Base-by-base conservation (phyloP, 2,888 invertebrate species). In the Dynastes hyllus region DNA sequence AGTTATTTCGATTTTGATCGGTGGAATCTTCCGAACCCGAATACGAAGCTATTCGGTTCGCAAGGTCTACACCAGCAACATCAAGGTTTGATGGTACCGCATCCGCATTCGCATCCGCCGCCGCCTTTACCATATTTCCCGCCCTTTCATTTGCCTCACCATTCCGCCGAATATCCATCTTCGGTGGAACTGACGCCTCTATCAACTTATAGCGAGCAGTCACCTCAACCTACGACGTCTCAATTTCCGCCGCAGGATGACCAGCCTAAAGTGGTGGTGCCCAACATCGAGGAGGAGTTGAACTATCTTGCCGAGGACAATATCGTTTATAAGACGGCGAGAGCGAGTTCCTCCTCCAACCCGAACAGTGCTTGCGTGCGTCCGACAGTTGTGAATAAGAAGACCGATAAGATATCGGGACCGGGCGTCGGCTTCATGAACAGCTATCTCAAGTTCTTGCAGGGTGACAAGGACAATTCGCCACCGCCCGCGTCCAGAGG, bases 201-300 rank as follows among this genome's bases (percentile, higher is more conserved):
- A 80, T 89, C 91, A 80, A 90, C 91, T 83, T 92, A 91, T 89
- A 90, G 90, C 85, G 92, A 92, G 69, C 84, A 82, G 55, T 65
- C 79, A 63, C 78, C 82, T 16, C 83, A 81, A 77, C 80, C 70
- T 61, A 78, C 79, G n/a, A 70, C 80, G 32, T 66, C 80, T 27
- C 85, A 84, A 58, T 84, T 81, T 45, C 84, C 83, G 32, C 87
- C 83, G 80, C 89, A 84, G 87, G 92, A 89, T 83, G 92, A 93
- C 86, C 93, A 93, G 89, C 94, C 94, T 84, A 95, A 95, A 91
- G 95, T 96, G 85, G 95, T 96, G 86, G 95, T 96, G 86, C 96
- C 96, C 85, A 95, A 96, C 90, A 95, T 96, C 88, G 96, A 96
- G 89, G 95, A 96, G 90, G 96, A 96, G 90, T 91, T 96, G 87